These are phyloP conservation scores for Metopolophium dirhodum DNA, from an alignment of 1,140 invertebrate genomes.

Conservation along the genomic window DNA sequence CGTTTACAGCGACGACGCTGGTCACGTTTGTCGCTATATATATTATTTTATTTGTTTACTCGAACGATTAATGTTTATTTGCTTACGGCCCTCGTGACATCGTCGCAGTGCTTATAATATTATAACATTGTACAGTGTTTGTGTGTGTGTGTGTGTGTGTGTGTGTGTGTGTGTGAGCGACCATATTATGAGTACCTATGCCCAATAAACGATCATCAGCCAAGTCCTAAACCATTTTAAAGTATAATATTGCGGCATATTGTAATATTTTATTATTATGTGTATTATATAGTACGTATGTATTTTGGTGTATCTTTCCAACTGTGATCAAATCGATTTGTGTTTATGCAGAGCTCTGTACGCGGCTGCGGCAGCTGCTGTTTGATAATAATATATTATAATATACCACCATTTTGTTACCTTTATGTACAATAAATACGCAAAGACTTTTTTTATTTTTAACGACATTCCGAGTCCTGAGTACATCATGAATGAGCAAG, in stretches of 20 bases:
- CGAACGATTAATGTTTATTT: conserved; percentile 47
- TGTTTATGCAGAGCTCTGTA: background rate
- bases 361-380: background rate
- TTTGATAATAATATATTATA: background rate
- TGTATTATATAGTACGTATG: background rate
- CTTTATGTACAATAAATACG: background rate
- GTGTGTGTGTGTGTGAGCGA: background rate
- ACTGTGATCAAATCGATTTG: conserved; percentile 18
- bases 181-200: background rate
- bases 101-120: background rate
- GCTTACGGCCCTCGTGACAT: conserved; percentile 33
- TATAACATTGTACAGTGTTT: background rate
- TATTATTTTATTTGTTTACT: conserved; percentile 47
- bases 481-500: too few relatives aligned
- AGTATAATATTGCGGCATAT: background rate
- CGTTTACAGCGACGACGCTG: background rate
- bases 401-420: background rate
- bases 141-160: background rate
- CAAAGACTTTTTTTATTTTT: background rate
- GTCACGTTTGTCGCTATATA: background rate
- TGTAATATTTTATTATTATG: background rate
- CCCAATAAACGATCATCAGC: conserved; percentile 4
- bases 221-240: background rate
- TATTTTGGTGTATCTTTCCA: background rate
- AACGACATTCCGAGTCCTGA: background rate